Base-by-base conservation (phyloP, 1,140 invertebrate genomes). In the Cotesia typhae region DNA sequence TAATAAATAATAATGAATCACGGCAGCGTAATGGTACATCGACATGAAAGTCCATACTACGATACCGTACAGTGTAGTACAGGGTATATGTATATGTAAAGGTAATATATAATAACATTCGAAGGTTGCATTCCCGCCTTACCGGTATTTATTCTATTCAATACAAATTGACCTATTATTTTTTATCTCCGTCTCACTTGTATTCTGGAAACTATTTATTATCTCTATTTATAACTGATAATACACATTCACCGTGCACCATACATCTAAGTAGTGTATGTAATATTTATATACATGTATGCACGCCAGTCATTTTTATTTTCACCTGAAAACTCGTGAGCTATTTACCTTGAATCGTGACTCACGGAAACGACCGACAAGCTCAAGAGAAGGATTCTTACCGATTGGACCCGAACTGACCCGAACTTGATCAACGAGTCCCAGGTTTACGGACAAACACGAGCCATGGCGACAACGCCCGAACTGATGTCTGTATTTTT, bases 311-410 rank as follows among this genome's bases (percentile, higher is more conserved):
- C 6, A 47, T 59, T 67, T 74, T 76, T 75, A 75, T 75, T 75
- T 76, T 81, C 78, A 82, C 81, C 80, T 82, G 79, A 73, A 38
- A 71, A 59, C 37, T 52, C 47, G 70, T 37, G 70, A 60, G 77
- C 74, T 79, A 77, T 83, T 84, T 84, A 83, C 83, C 83, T 84
- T 80, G 77, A 73, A 84, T 82, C 76, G 68, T 71, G 70, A 60
- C 38, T 55, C 71, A 57, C 59, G 38, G n/a, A 10, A 51, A 38
- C 55, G 4, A 9, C 5, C 79, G 80, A 74, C 28, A 78, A 38
- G 60, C 20, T 71, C 76, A 72, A 77, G 80, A 81, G 35, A 28
- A 28, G 28, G 28, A 28, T 28, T 28, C 28, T 28, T 28, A 28
- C 28, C 28, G 28, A 28, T 28, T 28, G 28, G 28, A 28, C 28